phyloP scores from a whole-genome alignment of 1,140 invertebrate species.

The Aphidius gifuensis region DNA sequence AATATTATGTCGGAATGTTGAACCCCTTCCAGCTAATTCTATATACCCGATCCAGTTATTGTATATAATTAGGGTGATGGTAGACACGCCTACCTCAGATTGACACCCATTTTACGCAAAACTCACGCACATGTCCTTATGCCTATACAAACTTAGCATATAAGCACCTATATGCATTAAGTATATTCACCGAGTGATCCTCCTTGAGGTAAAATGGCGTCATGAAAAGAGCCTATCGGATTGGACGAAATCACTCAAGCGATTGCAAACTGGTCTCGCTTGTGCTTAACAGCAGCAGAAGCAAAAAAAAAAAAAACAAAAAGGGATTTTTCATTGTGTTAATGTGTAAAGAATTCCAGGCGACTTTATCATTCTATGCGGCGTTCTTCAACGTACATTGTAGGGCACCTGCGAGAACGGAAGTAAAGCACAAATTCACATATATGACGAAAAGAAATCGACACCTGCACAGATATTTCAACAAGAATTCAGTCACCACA shows the following conservation, averaged over 20 bases:
- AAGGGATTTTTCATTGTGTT: too few species aligned
- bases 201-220: conserved; percentile 17
- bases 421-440: conserved; percentile 12
- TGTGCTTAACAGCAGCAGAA: too few species aligned
- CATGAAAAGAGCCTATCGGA: conserved; percentile 8
- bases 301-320: too few species aligned
- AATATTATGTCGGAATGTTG: too few species aligned
- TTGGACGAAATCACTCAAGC: conserved; percentile 14
- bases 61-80: conserved; percentile 16
- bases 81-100: conserved; percentile 16
- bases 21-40: too few species aligned
- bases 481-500: too few species aligned
- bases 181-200: background rate
- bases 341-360: too few species aligned
- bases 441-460: conserved; percentile 9
- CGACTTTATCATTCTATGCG: too few species aligned
- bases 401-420: conserved; percentile 20
- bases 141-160: too few species aligned
- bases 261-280: background rate
- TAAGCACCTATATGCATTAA: background rate
- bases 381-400: background rate
- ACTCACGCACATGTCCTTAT: conserved; percentile 5
- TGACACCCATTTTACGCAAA: background rate
- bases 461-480: conserved; percentile 2
- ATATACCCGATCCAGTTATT: background rate